Base-by-base conservation (phyloP, 2,888 invertebrate species). In the Caenorhabditis afra region DNA sequence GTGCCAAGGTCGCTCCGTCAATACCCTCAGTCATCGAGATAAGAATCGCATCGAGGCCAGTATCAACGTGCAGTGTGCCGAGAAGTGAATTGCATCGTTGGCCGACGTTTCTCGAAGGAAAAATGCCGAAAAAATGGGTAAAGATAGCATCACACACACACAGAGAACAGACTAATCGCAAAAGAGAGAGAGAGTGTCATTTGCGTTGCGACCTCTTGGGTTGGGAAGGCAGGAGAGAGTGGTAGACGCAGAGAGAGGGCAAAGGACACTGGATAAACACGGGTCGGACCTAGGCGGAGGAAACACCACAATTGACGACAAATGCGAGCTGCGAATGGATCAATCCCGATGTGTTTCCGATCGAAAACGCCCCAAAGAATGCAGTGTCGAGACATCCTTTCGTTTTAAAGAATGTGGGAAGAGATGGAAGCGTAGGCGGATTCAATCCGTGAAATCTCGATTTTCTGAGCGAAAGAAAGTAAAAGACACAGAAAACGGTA, bases 1-100 rank as follows among this genome's bases (percentile, higher is more conserved):
- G 53, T 59, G 70, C 57, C 57, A 71, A 71, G 71, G 71, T 71
- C 71, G 71, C 55, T 45, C 20, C 22, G 29, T 29, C 29, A 37
- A 41, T 23, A 22, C 41, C 7, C 4, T 29, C 29, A 3, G 14
- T 41, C 41, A 20, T 37, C 5, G 45, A 65, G 58, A 71, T 71
- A 71, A 61, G 61, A 58, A 68, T 68, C 29, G 29, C 68, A 14
- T 39, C 45, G 20, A 53, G 29, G 29, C 29, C 29, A 7, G 29
- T 61, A 61, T 55, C 62, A 62, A 61, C 71, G 61, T 61, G 35
- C 55, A 45, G 29, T 29, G 29, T 29, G 29, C 29, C 29, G 53
- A 11, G 41, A 41, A 11, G 3, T 23, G 47, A 66, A 55, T 55
- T 55, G 55, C 65, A 29, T 55, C n/a, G 64, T 44, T 44, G 50